Percentiles rank a stretch among this genome's conserved stretches.
phyloP scores from a whole-genome alignment of 2,113 vertebrate species.

The Tragelaphus scriptus region DNA sequence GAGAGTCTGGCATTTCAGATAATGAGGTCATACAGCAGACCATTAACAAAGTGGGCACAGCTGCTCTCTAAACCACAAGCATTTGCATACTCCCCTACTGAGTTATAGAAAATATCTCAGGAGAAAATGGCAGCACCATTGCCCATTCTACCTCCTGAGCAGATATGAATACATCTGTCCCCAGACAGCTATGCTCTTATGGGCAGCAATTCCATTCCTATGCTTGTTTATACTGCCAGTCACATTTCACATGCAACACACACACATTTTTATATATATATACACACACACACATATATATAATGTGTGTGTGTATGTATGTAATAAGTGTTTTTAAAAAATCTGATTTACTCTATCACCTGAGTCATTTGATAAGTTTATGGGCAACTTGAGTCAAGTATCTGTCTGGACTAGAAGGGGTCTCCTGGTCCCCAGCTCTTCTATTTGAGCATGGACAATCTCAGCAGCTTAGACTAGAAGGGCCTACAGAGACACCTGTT shows the following conservation, averaged over 20 bases:
- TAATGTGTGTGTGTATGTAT: background rate
- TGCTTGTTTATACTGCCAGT: background rate
- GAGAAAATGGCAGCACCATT: background rate
- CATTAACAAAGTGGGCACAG: background rate
- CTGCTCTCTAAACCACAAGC: background rate
- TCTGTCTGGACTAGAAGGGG: background rate
- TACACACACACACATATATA: background rate
- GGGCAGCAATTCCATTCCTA: background rate
- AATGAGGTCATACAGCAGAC: conserved; percentile 37
- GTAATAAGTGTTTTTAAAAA: background rate
- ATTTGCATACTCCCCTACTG: background rate
- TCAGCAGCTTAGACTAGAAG: background rate
- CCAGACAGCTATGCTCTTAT: background rate
- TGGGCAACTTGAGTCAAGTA: background rate
- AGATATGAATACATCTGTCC: background rate
- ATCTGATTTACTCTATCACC: background rate
- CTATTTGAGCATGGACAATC: background rate
- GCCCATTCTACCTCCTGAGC: background rate
- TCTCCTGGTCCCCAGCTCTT: background rate
- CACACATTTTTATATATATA: background rate
- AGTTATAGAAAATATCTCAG: background rate
- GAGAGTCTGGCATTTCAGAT: conserved; percentile 25
- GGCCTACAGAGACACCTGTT: background rate
- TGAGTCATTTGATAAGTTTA: background rate
- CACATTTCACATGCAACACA: background rate